Conservation (phyloP, 2,113 vertebrate species). For the Oceanites oceanicus region DNA sequence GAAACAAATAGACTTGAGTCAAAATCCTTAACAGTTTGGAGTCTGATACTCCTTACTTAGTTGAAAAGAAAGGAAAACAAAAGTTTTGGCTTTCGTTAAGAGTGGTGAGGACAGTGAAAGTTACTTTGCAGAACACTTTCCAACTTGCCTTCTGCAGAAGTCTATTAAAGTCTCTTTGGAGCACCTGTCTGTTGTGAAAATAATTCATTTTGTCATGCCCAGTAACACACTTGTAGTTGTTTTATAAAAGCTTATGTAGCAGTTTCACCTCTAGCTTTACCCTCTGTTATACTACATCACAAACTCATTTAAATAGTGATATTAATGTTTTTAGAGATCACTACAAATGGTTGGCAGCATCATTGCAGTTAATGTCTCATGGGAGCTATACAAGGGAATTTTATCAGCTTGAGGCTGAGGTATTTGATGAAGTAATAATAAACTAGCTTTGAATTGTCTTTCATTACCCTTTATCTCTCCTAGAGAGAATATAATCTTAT, state of each 20-base stretch:
- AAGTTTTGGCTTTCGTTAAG: background rate
- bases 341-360: conserved; percentile 70
- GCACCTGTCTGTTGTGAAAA: conserved; percentile 46
- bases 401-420: conserved; percentile 78
- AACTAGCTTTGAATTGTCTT: conserved; percentile 80
- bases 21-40: background rate
- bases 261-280: conserved; percentile 74
- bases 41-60: background rate
- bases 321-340: conserved; percentile 80
- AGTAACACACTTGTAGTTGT: conserved; percentile 38
- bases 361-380: conserved; percentile 67
- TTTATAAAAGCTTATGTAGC: conserved; percentile 55
- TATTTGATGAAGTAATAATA: conserved; percentile 83
- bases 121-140: background rate
- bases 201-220: conserved; percentile 66
- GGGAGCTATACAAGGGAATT: conserved; percentile 61
- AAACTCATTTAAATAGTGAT: conserved; percentile 76
- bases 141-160: background rate
- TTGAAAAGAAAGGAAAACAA: background rate
- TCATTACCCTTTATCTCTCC: conserved; percentile 83
- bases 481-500: conserved; percentile 80
- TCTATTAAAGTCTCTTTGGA: conserved; percentile 50
- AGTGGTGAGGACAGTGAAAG: background rate
- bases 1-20: background rate
- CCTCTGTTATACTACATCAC: conserved; percentile 65